A percentile compares a stretch with the other conserved stretches of the same genome.
phyloP scores from a whole-genome alignment of 1,140 invertebrate genomes.

The Metaphire vulgaris region DNA sequence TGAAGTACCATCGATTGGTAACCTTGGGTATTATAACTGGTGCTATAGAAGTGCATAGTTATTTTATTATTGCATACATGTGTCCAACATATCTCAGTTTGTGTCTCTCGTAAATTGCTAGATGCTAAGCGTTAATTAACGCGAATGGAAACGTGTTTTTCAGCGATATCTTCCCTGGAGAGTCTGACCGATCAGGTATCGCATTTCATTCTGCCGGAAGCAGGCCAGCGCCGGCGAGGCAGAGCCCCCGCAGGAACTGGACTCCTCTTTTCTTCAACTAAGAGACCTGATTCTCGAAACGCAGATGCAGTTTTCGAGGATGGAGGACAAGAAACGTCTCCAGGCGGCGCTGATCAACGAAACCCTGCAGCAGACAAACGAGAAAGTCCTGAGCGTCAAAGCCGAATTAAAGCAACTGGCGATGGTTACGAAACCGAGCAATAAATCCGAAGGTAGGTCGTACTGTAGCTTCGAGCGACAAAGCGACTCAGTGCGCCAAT shows the following conservation, averaged over 20 bases:
- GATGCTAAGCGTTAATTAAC: no score
- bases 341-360: neutral
- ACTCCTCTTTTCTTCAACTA: neutral
- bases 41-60: no score
- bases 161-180: neutral
- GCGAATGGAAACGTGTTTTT: neutral
- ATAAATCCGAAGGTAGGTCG: neutral
- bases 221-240: no score
- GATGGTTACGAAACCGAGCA: neutral
- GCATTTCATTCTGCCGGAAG: neutral
- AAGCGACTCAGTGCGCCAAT: no score
- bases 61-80: no score
- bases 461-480: no score
- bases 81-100: no score
- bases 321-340: neutral
- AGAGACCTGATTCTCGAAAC: neutral
- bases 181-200: neutral
- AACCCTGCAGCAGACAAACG: neutral
- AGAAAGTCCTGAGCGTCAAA: neutral
- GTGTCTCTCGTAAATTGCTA: no score
- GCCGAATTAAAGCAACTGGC: neutral
- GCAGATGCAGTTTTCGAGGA: neutral
- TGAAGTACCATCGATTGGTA: no score
- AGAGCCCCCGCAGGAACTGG: no score
- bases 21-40: no score